Conservation (phyloP, 1,140 invertebrate genomes). For the Lysiphlebus fabarum region DNA sequence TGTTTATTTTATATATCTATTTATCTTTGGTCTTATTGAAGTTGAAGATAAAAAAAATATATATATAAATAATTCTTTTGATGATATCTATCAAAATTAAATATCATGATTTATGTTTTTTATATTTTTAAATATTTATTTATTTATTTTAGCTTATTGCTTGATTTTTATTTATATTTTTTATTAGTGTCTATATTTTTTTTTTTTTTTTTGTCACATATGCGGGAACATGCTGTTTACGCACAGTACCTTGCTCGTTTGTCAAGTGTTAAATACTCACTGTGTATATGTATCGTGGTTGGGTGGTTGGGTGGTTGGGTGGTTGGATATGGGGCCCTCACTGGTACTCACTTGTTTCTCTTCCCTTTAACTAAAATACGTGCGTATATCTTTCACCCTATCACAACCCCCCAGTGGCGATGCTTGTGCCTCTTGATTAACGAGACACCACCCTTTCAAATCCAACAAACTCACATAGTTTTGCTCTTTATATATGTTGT, state of each 20-base stretch:
- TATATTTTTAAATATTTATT: constrained; percentile 4
- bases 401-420: constrained; percentile 20
- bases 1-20: constrained; percentile 13
- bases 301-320: background rate
- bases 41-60: background rate
- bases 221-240: constrained; percentile 24
- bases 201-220: constrained; percentile 12
- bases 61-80: background rate
- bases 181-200: background rate
- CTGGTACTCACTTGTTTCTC: background rate
- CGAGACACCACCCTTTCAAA: constrained; percentile 28
- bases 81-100: background rate
- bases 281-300: constrained; percentile 3
- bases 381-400: constrained; percentile 10
- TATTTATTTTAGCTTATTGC: background rate
- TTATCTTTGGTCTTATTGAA: constrained; percentile 6
- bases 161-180: background rate
- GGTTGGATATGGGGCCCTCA: background rate
- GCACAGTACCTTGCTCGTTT: constrained; percentile 29
- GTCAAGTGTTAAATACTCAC: constrained; percentile 31
- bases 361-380: constrained; percentile 5
- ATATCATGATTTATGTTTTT: constrained; percentile 3
- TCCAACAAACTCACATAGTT: constrained; percentile 8
- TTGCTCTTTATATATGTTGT: constrained; percentile 12
- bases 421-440: constrained; percentile 33